Base-by-base conservation (phyloP, 2,888 invertebrate genomes). In the Chaetogeoica ovagalla region DNA sequence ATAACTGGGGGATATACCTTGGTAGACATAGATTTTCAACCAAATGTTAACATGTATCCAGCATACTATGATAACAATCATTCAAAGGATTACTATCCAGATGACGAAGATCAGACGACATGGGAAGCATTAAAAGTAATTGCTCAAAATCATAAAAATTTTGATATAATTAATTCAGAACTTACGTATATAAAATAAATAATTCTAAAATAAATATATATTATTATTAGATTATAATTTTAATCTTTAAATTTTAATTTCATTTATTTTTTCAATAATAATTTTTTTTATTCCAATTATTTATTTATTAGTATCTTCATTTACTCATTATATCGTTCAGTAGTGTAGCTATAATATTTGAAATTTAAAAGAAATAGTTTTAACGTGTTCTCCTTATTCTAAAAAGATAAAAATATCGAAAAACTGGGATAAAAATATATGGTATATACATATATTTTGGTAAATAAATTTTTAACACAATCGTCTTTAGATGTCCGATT, bases 1-100 rank as follows among this genome's bases (percentile, higher is more conserved):
- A 71, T 79, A 39, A 9, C 19, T 21, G 79, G 79, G 15, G 79
- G 79, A 8, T 79, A 79, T 37, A 65, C 39, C 2, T 71, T 79
- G 52, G 63, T 79, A 6, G 71, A 79, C 2, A 63, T 71, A 19
- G 63, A 77, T 77, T 77, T 77, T 62, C 52, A 48, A 39, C 77
- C 77, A 17, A 62, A 3, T 48, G 6, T 21, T 23, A 13, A 71
- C 2, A 13, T 65, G 2, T 71, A 79, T n/a, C 71, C 79, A 13
- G 55, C 9, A 23, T 65, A 62, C 9, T 63, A 79, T 63, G n/a
- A 65, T 5, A 39, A 43, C 9, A 55, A 71, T 23, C 79, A 79
- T 19, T 79, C 57, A 0, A 57, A 57, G 55, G 79, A 79, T 63
- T 79, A 63, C 15, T 39, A 70, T 1, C 39, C 39, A 11, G 19